These are phyloP conservation scores for Macroramphosus scolopax DNA, from an alignment of 2,797 vertebrate genomes.

Conservation along the genomic window DNA sequence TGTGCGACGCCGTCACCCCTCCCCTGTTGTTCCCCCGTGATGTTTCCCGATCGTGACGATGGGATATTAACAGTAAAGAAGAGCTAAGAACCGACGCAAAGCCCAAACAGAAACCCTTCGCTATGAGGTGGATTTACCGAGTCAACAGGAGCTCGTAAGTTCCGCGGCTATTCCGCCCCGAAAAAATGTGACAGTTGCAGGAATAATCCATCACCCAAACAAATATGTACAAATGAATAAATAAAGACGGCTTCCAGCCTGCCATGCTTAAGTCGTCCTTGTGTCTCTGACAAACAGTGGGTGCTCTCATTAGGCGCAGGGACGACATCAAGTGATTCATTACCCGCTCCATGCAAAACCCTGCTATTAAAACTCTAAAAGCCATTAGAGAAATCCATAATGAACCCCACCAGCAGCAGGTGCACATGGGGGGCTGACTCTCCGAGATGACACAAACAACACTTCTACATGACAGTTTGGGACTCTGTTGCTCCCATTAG, in stretches of 20 bases:
- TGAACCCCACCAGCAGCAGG: constrained; percentile 75
- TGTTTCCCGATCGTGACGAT: too few species aligned
- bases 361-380: constrained; percentile 77
- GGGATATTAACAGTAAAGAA: too few species aligned
- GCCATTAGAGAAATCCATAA: constrained; percentile 78
- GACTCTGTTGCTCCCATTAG: constrained; percentile 64
- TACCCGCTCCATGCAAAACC: constrained; percentile 69
- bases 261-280: constrained; percentile 47
- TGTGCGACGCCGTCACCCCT: too few species aligned
- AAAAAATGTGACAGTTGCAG: constrained; percentile 38
- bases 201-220: constrained; percentile 62
- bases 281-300: constrained; percentile 64
- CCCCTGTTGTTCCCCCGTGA: too few species aligned
- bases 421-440: constrained; percentile 62
- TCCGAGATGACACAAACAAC: constrained; percentile 66
- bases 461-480: constrained; percentile 62
- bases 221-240: constrained; percentile 63
- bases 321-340: constrained; percentile 75
- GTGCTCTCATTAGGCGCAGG: constrained; percentile 72
- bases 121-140: too few species aligned
- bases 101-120: too few species aligned
- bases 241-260: constrained; percentile 58
- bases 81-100: neutral
- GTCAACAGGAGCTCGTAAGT: constrained; percentile 22
- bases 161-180: constrained; percentile 5